Conservation (phyloP, 2,797 vertebrate genomes). For the Rhinoraja longicauda region DNA sequence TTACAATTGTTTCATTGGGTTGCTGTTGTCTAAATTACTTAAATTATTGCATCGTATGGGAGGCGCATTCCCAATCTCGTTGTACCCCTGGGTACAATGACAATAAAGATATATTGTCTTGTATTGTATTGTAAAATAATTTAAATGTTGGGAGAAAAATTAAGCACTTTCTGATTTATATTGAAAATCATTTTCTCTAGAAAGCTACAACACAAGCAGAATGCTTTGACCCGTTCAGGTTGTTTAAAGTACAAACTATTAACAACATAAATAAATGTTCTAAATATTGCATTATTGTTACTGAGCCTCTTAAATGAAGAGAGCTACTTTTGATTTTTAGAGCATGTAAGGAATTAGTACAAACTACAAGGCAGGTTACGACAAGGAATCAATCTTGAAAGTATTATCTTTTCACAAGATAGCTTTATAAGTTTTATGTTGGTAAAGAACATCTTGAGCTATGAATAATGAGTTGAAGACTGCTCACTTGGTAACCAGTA, state of each 20-base stretch:
- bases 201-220: background rate
- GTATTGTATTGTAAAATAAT: too few relatives aligned
- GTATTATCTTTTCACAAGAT: background rate
- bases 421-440: background rate
- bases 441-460: background rate
- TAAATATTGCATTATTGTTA: background rate
- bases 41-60: too few relatives aligned
- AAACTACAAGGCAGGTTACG: background rate
- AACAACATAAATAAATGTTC: background rate
- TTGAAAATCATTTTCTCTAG: background rate
- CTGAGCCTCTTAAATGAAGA: background rate
- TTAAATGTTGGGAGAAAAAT: background rate
- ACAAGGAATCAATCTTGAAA: background rate
- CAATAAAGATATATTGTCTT: background rate
- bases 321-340: background rate
- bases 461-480: slow-evolving; percentile 1
- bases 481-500: slow-evolving; percentile 71
- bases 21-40: too few relatives aligned
- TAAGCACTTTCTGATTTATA: background rate
- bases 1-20: too few relatives aligned
- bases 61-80: too few relatives aligned
- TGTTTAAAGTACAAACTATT: background rate
- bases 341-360: background rate
- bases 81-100: too few relatives aligned
- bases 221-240: background rate